A percentile compares a stretch with the other conserved stretches of the same genome.
Conservation (phyloP, 1,140 invertebrate species). For the Ylistrum balloti region DNA sequence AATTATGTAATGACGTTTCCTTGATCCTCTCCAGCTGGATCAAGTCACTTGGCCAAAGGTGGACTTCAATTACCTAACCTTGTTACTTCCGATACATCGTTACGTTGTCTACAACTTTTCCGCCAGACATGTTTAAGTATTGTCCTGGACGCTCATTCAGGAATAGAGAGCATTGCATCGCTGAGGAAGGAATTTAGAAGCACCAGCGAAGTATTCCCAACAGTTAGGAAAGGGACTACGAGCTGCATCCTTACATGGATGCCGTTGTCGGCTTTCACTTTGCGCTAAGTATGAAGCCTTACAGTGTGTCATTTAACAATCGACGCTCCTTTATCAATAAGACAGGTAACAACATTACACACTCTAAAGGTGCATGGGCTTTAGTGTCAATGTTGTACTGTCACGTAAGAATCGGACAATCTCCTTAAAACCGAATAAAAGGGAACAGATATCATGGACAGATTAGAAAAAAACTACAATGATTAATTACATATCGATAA, state of each 20-base stretch:
- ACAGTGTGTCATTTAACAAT: background rate
- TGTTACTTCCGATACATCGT: background rate
- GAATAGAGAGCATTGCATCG: background rate
- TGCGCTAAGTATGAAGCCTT: background rate
- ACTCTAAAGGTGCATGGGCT: too few species aligned
- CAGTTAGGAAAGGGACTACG: background rate
- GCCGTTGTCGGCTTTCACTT: constrained; percentile 10
- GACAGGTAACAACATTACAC: background rate
- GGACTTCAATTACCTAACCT: background rate
- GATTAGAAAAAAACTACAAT: too few species aligned
- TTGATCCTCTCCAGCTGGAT: background rate
- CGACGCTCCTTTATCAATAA: background rate
- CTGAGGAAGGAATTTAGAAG: background rate
- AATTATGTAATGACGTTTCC: background rate
- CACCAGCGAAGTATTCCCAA: background rate
- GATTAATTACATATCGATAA: too few species aligned
- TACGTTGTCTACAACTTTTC: constrained; percentile 1
- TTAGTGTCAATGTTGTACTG: too few species aligned
- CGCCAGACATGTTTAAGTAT: background rate
- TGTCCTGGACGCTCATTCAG: background rate
- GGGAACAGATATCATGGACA: too few species aligned
- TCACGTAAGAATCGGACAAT: too few species aligned
- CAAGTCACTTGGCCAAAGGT: background rate
- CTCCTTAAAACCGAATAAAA: too few species aligned
- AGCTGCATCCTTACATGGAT: background rate